Evolutionary conservation across 2,113 vertebrate species (phyloP).

Genomic region (Microtus oregoni): DNA sequence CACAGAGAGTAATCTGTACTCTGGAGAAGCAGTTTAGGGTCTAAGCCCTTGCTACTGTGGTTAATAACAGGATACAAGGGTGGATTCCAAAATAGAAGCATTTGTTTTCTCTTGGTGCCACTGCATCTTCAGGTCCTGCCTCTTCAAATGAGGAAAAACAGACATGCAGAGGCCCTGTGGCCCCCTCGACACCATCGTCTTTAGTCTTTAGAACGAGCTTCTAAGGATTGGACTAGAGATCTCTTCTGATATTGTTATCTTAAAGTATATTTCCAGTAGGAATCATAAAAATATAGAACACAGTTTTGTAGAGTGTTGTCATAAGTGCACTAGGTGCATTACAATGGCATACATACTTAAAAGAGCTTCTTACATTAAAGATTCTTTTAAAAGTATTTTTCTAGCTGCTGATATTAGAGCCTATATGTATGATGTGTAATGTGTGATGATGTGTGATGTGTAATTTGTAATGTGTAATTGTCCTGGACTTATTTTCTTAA

Average conservation of each 20-base stretch:
- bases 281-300: neutral
- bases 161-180: neutral
- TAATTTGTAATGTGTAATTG: neutral
- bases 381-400: neutral
- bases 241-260: neutral
- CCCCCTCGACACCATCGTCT: neutral
- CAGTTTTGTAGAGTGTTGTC: neutral
- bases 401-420: neutral
- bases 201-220: neutral
- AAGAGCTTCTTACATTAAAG: neutral
- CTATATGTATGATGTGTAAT: neutral
- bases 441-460: neutral
- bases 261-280: slow-evolving; percentile 16
- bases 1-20: neutral
- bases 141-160: neutral
- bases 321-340: neutral
- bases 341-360: neutral
- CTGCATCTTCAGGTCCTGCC: neutral
- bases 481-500: neutral
- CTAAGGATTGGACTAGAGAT: neutral
- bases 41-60: neutral
- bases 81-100: neutral
- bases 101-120: neutral
- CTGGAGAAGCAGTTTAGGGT: neutral
- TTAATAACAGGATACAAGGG: neutral